Evolutionary conservation across 2,888 invertebrate species (phyloP).

Genomic region (Selenia dentaria): DNA sequence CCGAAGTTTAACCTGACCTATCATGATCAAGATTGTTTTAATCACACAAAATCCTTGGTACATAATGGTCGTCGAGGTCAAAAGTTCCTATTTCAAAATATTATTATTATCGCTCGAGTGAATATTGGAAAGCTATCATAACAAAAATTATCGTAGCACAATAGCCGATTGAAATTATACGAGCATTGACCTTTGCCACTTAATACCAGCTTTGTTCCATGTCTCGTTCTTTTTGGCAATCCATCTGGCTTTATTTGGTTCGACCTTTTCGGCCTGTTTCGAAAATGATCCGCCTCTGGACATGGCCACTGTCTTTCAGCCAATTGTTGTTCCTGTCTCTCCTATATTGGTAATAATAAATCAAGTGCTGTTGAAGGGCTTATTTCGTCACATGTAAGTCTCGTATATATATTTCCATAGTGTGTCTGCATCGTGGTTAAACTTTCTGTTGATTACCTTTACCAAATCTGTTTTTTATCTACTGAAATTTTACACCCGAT

Average conservation of each 20-base stretch:
- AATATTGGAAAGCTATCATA: slow-evolving; percentile 23
- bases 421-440: no score
- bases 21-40: neutral
- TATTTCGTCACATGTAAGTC: neutral
- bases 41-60: neutral
- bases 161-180: slow-evolving; percentile 21
- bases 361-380: neutral
- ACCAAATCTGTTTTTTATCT: no score
- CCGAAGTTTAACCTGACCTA: no score
- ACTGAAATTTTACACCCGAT: no score
- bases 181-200: slow-evolving; percentile 42
- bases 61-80: slow-evolving; percentile 1
- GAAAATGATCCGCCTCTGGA: slow-evolving; percentile 43
- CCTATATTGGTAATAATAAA: slow-evolving; percentile 15
- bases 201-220: slow-evolving; percentile 21
- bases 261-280: slow-evolving; percentile 60
- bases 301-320: slow-evolving; percentile 31
- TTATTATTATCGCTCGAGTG: slow-evolving; percentile 1
- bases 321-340: slow-evolving; percentile 34
- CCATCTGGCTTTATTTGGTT: slow-evolving; percentile 54
- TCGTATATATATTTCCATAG: no score
- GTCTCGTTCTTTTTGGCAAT: slow-evolving; percentile 52
- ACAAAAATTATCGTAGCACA: slow-evolving; percentile 19
- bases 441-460: no score
- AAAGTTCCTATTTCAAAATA: neutral